A percentile compares a stretch with the other conserved stretches of the same genome.
Conservation (phyloP, 2,113 vertebrate genomes). For the Pachypanchax playfairii region DNA sequence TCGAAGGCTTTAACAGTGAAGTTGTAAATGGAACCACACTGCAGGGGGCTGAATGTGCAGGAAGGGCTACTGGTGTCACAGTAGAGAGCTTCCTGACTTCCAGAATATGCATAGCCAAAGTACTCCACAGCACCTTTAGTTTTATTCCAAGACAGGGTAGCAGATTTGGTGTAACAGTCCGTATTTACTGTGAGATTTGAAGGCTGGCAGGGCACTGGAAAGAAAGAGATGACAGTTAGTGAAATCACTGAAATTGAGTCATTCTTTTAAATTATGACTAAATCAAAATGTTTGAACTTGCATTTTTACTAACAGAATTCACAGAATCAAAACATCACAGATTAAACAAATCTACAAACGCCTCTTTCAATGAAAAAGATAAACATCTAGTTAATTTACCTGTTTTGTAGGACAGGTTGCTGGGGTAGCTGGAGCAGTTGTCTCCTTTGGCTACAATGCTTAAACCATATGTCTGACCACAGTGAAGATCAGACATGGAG, state of each 20-base stretch:
- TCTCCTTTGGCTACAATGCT: slow-evolving; percentile 62
- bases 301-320: background rate
- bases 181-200: slow-evolving; percentile 52
- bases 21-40: slow-evolving; percentile 75
- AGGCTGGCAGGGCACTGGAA: slow-evolving; percentile 78
- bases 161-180: slow-evolving; percentile 66
- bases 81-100: slow-evolving; percentile 28
- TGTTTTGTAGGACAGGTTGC: slow-evolving; percentile 53
- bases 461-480: slow-evolving; percentile 69
- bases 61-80: slow-evolving; percentile 53
- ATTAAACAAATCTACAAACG: too few species aligned
- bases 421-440: slow-evolving; percentile 68
- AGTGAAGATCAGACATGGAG: slow-evolving; percentile 67
- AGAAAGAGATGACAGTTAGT: slow-evolving; percentile 5
- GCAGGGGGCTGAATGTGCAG: slow-evolving; percentile 69
- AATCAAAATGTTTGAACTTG: background rate
- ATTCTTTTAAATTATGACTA: background rate
- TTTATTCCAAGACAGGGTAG: slow-evolving; percentile 70
- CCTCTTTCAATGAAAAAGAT: background rate
- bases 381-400: slow-evolving; percentile 44
- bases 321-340: background rate
- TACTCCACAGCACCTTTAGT: slow-evolving; percentile 62
- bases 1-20: slow-evolving; percentile 74
- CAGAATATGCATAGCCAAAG: slow-evolving; percentile 44
- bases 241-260: too few species aligned